Base-by-base conservation (phyloP, 2,888 invertebrate genomes). In the Tridacna gigas region DNA sequence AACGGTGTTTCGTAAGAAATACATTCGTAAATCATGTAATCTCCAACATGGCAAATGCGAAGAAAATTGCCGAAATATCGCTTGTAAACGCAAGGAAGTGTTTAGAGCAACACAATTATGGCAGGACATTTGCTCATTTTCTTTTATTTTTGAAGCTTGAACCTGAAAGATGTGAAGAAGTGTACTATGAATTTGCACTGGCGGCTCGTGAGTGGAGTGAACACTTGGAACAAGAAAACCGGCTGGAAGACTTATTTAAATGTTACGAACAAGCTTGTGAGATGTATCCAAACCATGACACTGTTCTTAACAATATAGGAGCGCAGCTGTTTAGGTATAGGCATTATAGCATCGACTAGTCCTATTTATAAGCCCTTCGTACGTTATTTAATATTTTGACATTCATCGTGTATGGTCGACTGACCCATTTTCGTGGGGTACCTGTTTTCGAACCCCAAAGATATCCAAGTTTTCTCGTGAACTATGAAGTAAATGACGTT, bases 291-390 rank as follows among this genome's bases (percentile, higher is more conserved):
- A 92, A 95, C 37, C 95, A 95, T 92, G 95, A 95, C 84, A 92
- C 95, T 74, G 94, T 96, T 74, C 90, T 96, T 37, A 96, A 95
- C 89, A 95, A 95, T 90, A 95, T 96, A 86, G 96, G 96, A 37
- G 94, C 95, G 37, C 95, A 95, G 90, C 93, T 96, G 79, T 95
- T 96, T 89, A 95, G 95, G 96, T 96, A 94, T n/a, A 18, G n/a
- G 20, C 45, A 37, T 45, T 11, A 37, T 37, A 7, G 37, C 37
- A 37, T 37, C 37, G 2, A 7, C 7, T 37, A 37, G 37, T 4
- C 2, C 37, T 37, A 37, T 7, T 7, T n/a, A n/a, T n/a, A n/a
- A n/a, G n/a, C n/a, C n/a, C n/a, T n/a, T n/a, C n/a, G n/a, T n/a
- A n/a, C n/a, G n/a, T n/a, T n/a, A n/a, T n/a, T n/a, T n/a, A n/a